Percentiles rank a stretch among this genome's conserved stretches.
phyloP scores from a whole-genome alignment of 2,888 invertebrate genomes.

The Isoperla grammatica region DNA sequence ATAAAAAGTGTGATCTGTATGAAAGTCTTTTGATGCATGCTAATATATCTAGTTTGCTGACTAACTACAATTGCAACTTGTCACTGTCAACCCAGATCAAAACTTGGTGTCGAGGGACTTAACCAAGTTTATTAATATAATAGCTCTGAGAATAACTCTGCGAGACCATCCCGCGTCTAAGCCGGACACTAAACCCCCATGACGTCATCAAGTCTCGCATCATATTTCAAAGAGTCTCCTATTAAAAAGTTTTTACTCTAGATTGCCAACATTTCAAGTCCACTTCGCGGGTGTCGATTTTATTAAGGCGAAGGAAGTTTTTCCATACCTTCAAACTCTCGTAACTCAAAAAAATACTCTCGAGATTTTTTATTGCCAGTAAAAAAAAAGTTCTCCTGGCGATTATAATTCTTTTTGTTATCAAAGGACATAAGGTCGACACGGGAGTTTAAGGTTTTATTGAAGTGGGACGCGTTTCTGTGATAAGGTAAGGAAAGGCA shows the following conservation, averaged over 20 bases:
- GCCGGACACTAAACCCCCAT: background rate
- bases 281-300: slow-evolving; percentile 1
- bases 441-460: no score
- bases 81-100: no score
- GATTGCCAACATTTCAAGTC: slow-evolving; percentile 6
- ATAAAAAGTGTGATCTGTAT: no score
- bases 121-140: no score
- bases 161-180: no score
- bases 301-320: background rate
- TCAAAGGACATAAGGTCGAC: background rate
- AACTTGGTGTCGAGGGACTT: no score
- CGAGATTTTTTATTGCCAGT: background rate
- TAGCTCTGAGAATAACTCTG: no score
- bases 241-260: slow-evolving; percentile 2
- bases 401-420: slow-evolving; percentile 6
- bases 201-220: background rate
- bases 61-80: no score
- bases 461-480: no score
- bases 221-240: background rate
- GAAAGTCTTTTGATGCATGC: no score
- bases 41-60: no score
- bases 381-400: slow-evolving; percentile 8
- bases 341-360: background rate
- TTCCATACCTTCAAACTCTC: background rate
- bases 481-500: no score